These are phyloP conservation scores for Caenorhabditis remanei DNA, from an alignment of 1,140 invertebrate species.

Conservation along the genomic window DNA sequence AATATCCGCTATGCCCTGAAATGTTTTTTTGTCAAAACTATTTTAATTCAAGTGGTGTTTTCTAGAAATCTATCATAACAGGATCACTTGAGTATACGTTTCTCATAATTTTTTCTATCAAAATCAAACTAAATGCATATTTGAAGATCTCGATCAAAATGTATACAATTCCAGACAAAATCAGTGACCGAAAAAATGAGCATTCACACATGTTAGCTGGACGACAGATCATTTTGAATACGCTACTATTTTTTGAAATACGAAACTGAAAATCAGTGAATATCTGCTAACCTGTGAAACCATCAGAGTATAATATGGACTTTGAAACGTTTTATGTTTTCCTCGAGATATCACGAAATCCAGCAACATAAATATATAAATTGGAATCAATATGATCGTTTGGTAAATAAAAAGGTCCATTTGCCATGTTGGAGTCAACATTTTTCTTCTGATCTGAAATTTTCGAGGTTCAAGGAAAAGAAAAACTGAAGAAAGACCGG, in stretches of 20 bases:
- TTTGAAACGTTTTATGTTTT: not conserved
- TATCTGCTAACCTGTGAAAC: constrained; percentile 4
- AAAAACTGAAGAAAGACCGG: not conserved
- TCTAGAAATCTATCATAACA: too few relatives aligned
- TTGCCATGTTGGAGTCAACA: constrained; percentile 20
- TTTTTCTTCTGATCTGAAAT: not conserved
- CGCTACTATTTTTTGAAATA: too few relatives aligned
- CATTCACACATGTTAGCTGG: too few relatives aligned
- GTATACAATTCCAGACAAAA: too few relatives aligned
- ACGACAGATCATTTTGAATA: too few relatives aligned
- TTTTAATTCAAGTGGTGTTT: too few relatives aligned
- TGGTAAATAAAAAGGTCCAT: constrained; percentile 23
- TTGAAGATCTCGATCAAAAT: too few relatives aligned
- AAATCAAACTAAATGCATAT: too few relatives aligned
- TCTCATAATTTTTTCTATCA: too few relatives aligned
- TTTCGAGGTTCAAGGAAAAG: not conserved
- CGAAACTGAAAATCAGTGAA: too few relatives aligned
- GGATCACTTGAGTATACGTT: too few relatives aligned
- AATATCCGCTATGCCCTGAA: constrained; percentile 10
- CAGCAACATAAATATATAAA: constrained; percentile 1
- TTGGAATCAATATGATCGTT: not conserved
- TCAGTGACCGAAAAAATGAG: too few relatives aligned
- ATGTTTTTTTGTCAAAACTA: not conserved
- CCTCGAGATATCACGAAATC: not conserved
- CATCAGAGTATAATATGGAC: constrained; percentile 17